phyloP scores from a whole-genome alignment of 2,888 invertebrate species.

The Lycia hirtaria region DNA sequence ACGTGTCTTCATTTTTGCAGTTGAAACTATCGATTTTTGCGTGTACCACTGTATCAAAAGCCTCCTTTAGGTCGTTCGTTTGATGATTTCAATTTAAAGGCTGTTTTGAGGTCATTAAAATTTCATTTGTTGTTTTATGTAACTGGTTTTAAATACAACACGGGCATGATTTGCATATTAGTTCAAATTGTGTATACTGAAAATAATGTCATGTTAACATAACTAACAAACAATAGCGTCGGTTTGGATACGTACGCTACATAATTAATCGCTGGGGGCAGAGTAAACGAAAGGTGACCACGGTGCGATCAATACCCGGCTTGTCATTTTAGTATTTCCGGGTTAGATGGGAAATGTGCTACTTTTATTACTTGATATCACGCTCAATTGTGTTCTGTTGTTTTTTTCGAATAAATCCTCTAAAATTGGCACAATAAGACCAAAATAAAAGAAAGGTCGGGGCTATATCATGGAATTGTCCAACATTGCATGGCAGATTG shows the following conservation, averaged over 20 bases:
- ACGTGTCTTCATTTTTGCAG: slow-evolving; percentile 39
- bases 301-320: slow-evolving; percentile 21
- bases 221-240: slow-evolving; percentile 1
- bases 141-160: not conserved
- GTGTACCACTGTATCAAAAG: slow-evolving; percentile 17
- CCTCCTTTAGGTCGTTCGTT: slow-evolving; percentile 5
- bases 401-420: not conserved
- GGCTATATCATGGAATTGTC: slow-evolving; percentile 25
- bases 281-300: slow-evolving; percentile 9
- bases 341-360: not conserved
- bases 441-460: slow-evolving; percentile 24
- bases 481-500: slow-evolving; percentile 18
- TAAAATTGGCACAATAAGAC: slow-evolving; percentile 14
- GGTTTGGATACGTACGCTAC: not conserved
- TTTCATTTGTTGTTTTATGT: not conserved
- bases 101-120: not conserved
- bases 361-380: slow-evolving; percentile 6
- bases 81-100: not conserved
- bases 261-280: slow-evolving; percentile 18
- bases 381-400: not conserved
- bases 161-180: not conserved
- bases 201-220: not conserved
- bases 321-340: slow-evolving; percentile 9
- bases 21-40: slow-evolving; percentile 38
- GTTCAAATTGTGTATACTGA: not conserved